Conservation (phyloP, 1,140 invertebrate genomes). For the Sinella curviseta region DNA sequence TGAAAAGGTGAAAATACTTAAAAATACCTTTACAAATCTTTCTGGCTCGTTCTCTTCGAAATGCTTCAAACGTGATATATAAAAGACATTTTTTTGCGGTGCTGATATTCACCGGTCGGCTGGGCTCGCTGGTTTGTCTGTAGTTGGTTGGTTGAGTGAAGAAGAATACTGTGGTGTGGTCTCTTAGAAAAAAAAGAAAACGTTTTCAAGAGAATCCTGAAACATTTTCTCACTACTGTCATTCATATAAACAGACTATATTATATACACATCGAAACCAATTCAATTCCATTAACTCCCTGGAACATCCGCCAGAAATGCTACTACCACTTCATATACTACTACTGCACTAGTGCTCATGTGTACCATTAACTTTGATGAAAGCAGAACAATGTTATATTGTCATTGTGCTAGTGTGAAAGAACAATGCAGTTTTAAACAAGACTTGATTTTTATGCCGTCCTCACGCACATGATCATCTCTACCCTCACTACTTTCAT, state of each 20-base stretch:
- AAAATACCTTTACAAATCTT: too few species aligned
- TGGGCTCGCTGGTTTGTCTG: too few species aligned
- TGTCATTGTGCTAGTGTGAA: background rate
- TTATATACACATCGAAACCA: background rate
- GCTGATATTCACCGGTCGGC: too few species aligned
- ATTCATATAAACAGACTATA: background rate
- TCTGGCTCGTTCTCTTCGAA: too few species aligned
- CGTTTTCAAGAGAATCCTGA: background rate
- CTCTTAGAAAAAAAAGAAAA: background rate
- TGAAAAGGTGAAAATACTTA: too few species aligned
- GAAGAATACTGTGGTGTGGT: background rate
- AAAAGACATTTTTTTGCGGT: too few species aligned
- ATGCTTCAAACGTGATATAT: too few species aligned
- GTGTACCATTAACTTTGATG: too few species aligned
- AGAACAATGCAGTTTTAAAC: background rate
- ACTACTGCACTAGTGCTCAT: background rate
- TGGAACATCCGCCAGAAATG: conserved; percentile 1
- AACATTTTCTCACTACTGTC: background rate
- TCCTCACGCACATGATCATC: background rate
- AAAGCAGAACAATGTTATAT: too few species aligned
- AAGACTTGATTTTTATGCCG: background rate
- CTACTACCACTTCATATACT: background rate
- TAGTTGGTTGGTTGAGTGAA: background rate
- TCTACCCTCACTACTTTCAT: background rate
- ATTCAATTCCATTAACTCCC: background rate